Evolutionary conservation across 2,113 vertebrate genomes (phyloP).

Genomic region (Eira barbara): DNA sequence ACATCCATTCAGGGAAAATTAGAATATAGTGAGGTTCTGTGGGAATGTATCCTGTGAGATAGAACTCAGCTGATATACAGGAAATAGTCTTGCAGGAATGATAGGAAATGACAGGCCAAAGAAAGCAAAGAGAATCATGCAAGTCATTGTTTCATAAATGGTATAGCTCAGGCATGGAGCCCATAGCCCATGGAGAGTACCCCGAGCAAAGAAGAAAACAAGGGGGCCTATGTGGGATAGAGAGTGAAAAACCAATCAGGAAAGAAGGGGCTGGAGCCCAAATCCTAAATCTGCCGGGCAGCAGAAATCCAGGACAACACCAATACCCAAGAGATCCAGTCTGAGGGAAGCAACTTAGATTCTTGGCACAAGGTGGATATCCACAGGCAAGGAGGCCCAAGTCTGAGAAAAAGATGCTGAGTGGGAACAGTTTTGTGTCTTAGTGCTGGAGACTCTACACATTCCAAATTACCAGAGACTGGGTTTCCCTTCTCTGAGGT

Average conservation of each 20-base stretch:
- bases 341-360: background rate
- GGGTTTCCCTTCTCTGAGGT: background rate
- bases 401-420: background rate
- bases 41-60: background rate
- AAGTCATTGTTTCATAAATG: background rate
- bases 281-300: background rate
- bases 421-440: background rate
- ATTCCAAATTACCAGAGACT: background rate
- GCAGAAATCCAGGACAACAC: background rate
- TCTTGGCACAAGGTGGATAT: background rate
- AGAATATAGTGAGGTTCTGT: background rate
- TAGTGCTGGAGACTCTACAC: background rate
- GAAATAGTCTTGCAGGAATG: background rate
- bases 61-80: background rate
- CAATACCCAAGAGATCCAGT: background rate
- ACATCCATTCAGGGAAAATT: constrained; percentile 14
- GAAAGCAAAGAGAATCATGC: background rate
- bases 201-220: background rate
- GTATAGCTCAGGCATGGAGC: background rate
- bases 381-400: background rate
- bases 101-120: background rate
- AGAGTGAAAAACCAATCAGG: background rate
- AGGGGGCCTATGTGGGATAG: background rate
- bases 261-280: background rate
- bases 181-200: background rate